Base-by-base conservation (phyloP, 2,888 invertebrate species). In the Chrysolina oricalcia region DNA sequence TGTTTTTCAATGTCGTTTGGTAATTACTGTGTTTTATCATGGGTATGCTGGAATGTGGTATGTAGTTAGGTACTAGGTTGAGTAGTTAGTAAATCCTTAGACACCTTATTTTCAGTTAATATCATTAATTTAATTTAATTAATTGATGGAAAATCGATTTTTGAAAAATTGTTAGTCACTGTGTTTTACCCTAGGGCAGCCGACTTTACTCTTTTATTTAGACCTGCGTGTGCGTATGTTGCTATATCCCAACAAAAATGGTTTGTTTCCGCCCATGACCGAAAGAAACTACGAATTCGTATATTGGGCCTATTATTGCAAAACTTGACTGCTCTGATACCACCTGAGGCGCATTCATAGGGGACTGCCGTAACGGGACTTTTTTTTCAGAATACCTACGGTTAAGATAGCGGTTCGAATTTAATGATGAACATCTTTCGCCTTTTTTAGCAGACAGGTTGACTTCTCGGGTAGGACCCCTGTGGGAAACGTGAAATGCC, bases 381-480 rank as follows among this genome's bases (percentile, higher is more conserved):
- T 48, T 70, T 71, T 63, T 48, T 69, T 40, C 27, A 27, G 59
- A 23, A 59, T 59, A n/a, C n/a, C n/a, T n/a, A 59, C 35, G 23
- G 40, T 65, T 65, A 43, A 73, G 73, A 79, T 79, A 78, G 78
- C 78, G 75, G 78, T 73, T 75, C 67, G 74, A 63, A 73, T 75
- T 71, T 78, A 78, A 80, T 76, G 80, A 80, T 65, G 75, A 71
- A 71, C 71, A 72, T 74, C 78, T 78, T 73, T 66, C 53, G 70
- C 66, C 76, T 68, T 78, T 80, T 80, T 80, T 78, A 73, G 76
- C 78, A 80, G 77, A 79, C 80, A 78, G 78, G 78, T 80, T 80
- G 77, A 79, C 78, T 80, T 73, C 70, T 68, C 48, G 40, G 77
- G 48, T 56, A 27, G 68, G 76, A 77, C 78, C 80, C 80, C 80